Evolutionary conservation across 2,888 invertebrate species (phyloP), one percentile per base, ranked within the genome.

Genomic region (Tortrix viridana): DNA sequence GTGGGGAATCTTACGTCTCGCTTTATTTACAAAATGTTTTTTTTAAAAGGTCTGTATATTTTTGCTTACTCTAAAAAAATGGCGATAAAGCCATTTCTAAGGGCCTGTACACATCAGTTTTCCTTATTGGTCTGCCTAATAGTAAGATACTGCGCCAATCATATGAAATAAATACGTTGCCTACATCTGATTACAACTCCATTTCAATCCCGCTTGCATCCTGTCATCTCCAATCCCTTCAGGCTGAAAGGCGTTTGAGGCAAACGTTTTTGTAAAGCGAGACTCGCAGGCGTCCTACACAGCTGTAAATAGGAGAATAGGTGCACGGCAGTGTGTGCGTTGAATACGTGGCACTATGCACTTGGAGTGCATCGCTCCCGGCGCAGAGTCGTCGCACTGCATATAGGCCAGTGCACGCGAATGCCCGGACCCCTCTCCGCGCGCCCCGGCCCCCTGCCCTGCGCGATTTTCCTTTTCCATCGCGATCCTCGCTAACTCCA

Each of bases 391-490:
- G 91, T 90, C 92, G 92, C 84, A 92, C 91, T 89, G 91, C 91
- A 92, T 92, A 91, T 92, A 91, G 91, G 91, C 88, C 91, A 91
- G 85, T 91, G 91, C 91, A 91, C 91, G 91, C 89, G 86, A 89
- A 88, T 88, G 87, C 83, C 89, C 89, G 84, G 70, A 68, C 79
- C 77, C 80, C 79, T 74, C 73, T 65, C 68, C 72, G 71, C 66
- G 68, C 69, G 49, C 16, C 69, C 71, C 69, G 65, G 65, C 69
- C 64, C 67, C 70, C 79, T 73, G 74, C 75, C 78, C 74, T 84
- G 85, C 84, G 89, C 89, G 83, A 88, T 90, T 90, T 90, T 89
- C 89, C 89, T 90, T 89, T 90, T 89, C 82, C 89, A 89, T 80
- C 82, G 78, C 75, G 71, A 71, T 77, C 80, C 83, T 77, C 77